Evolutionary conservation across 2,113 vertebrate species (phyloP), one percentile per base, ranked within the genome.

Genomic region (Psammodynastes pulverulentus): DNA sequence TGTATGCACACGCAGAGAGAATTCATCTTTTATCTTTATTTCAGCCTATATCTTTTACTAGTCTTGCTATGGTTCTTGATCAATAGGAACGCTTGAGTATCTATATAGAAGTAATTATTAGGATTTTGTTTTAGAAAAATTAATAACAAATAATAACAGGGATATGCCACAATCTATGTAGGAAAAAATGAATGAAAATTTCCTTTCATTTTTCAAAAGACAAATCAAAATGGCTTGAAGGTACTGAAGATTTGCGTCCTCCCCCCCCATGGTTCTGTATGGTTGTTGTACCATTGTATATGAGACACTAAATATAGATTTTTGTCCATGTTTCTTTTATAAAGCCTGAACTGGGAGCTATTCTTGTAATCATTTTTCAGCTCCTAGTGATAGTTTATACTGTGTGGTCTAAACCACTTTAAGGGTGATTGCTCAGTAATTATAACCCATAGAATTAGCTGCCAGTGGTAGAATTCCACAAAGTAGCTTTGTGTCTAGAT

Each of bases 191-290:
- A 94, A 94, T 15, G 51, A 43, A 89, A 93, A 86, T 88, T 93
- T 94, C 91, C 58, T 94, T 93, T 87, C 58, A 56, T 95, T 95
- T 95, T 91, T 45, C 15, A 29, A n/a, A 87, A 5, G 39, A 46
- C 15, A 86, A 56, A 54, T 86, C 12, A 6, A 49, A 84, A 23
- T 58, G 29, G 53, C 34, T 85, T 62, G 39, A 88, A 53, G 92
- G 79, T 43, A 53, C 87, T 12, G 23, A 43, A 85, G 48, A 54
- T 39, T 54, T 3, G n/a, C n/a, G n/a, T n/a, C n/a, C 56, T 7
- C 8, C 9, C 7, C 39, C 26, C 45, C 12, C 34, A 4, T 12
- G n/a, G 39, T 79, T 79, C 34, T 79, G 17, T 9, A 79, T 79
- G 7, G 34, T 79, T 19, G n/a, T 72, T 72, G 6, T 19, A 21